Conservation (phyloP, 2,888 invertebrate species). For the Archaeoteleia sp. region DNA sequence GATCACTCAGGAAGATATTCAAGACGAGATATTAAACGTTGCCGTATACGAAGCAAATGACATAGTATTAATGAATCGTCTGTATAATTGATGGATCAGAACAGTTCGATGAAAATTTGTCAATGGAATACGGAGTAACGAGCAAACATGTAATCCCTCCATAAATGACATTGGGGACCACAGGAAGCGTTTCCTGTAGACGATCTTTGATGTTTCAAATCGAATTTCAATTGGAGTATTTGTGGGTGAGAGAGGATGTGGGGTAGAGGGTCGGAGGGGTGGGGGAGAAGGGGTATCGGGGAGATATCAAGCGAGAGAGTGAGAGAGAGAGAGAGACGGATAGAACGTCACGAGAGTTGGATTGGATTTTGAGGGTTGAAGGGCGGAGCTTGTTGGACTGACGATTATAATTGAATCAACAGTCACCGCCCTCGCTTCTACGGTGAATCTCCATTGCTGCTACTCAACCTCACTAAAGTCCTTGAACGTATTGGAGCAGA, state of each 20-base stretch:
- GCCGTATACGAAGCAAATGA: conserved; percentile 17
- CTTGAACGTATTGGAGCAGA: conserved; percentile 9
- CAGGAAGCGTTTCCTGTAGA: conserved; percentile 48
- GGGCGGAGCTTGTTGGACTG: conserved; percentile 68
- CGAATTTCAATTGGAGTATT: conserved; percentile 54
- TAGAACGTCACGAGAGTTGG: conserved; percentile 59
- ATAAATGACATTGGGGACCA: conserved; percentile 47
- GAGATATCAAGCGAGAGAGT: conserved; percentile 33
- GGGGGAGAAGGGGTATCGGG: conserved; percentile 43
- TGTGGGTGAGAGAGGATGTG: conserved; percentile 37
- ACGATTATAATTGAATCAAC: conserved; percentile 73
- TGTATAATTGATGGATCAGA: too few species aligned
- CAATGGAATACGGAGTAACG: conserved; percentile 40
- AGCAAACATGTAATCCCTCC: conserved; percentile 46
- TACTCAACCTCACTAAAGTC: conserved; percentile 36
- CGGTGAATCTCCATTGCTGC: conserved; percentile 58
- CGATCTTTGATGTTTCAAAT: conserved; percentile 55
- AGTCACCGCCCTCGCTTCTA: conserved; percentile 69
- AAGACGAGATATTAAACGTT: conserved; percentile 10
- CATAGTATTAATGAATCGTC: conserved; percentile 15
- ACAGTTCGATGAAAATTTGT: conserved; percentile 34
- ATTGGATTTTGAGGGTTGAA: conserved; percentile 66
- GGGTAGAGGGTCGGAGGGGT: too few species aligned
- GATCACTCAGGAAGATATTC: too few species aligned
- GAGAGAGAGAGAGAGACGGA: conserved; percentile 42